phyloP scores from a whole-genome alignment of 2,113 vertebrate genomes.

The Parotia lawesii region DNA sequence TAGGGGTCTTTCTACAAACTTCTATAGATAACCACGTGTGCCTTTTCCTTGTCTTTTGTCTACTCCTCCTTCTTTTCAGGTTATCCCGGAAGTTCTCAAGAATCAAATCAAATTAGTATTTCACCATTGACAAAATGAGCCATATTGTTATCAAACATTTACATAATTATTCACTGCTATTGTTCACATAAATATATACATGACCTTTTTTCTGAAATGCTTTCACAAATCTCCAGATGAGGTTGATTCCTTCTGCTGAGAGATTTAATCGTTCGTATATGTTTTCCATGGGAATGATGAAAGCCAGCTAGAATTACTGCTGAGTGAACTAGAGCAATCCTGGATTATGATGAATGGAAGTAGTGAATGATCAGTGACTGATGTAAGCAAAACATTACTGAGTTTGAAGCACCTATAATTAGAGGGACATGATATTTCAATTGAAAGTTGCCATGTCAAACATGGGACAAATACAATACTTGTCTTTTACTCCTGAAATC shows the following conservation, averaged over 20 bases:
- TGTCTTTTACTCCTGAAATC: background rate
- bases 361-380: slow-evolving; percentile 9
- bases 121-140: background rate
- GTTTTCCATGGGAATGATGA: slow-evolving; percentile 35
- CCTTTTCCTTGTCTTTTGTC: background rate
- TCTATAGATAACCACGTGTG: background rate
- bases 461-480: background rate
- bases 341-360: slow-evolving; percentile 40
- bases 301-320: slow-evolving; percentile 26
- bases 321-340: background rate
- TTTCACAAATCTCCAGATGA: slow-evolving; percentile 8
- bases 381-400: slow-evolving; percentile 2
- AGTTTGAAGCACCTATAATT: slow-evolving; percentile 18
- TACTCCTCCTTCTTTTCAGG: background rate
- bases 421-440: background rate
- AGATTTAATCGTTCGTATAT: slow-evolving; percentile 40
- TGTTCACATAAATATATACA: background rate
- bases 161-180: background rate
- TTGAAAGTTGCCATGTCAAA: background rate
- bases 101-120: background rate
- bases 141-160: background rate
- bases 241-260: slow-evolving; percentile 28
- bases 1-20: background rate
- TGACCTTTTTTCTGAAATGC: background rate
- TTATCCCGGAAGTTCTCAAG: background rate